Evolutionary conservation across 2,797 vertebrate species (phyloP).

Genomic region (Hafferia zeledoni): DNA sequence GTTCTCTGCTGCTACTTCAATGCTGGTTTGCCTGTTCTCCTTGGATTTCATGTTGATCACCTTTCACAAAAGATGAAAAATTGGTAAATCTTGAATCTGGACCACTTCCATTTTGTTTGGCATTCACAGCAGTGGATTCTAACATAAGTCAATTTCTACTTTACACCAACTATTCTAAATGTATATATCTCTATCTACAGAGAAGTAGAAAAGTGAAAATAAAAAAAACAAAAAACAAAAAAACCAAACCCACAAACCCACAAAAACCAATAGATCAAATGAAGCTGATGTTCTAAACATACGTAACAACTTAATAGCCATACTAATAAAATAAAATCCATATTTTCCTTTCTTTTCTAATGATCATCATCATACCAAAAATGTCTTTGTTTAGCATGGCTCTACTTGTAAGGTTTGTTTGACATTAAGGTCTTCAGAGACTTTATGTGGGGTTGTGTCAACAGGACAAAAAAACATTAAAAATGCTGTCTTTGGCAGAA

Average conservation of each 20-base stretch:
- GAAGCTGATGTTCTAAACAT: not conserved
- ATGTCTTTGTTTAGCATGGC: not conserved
- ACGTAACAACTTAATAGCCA: not conserved
- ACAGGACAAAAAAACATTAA: constrained; percentile 11
- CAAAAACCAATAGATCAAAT: not conserved
- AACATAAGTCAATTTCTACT: not conserved
- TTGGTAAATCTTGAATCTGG: not conserved
- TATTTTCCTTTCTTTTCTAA: not conserved
- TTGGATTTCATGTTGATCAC: not conserved
- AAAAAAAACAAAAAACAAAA: not conserved
- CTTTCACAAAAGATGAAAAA: not conserved
- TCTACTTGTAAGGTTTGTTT: not conserved
- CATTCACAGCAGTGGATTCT: not conserved
- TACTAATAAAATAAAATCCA: not conserved
- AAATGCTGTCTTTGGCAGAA: not conserved
- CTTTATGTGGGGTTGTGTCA: not conserved
- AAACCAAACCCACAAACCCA: no score
- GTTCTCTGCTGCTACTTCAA: not conserved
- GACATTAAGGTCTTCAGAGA: not conserved
- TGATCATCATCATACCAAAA: not conserved
- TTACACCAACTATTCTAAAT: not conserved
- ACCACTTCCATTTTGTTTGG: not conserved
- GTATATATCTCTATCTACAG: not conserved
- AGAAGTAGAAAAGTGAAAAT: not conserved
- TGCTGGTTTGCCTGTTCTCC: not conserved